These are phyloP conservation scores for Numenius phaeopus DNA, from an alignment of 2,797 vertebrate genomes.

Conservation along the genomic window DNA sequence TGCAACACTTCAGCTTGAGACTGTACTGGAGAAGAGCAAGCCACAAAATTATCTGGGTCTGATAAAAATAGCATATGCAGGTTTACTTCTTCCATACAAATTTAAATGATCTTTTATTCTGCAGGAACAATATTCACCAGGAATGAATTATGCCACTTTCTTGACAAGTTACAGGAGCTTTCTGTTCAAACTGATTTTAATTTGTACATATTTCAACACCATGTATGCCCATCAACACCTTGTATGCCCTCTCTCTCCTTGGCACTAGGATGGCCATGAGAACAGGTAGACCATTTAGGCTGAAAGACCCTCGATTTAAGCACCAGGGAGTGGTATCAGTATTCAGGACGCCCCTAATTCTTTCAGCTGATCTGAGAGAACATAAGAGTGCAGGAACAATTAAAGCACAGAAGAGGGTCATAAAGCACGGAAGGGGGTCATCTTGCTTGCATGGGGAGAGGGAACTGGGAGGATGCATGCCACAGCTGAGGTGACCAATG, in stretches of 20 bases:
- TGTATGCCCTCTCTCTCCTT: neutral
- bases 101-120: neutral
- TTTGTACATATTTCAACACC: neutral
- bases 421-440: neutral
- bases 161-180: neutral
- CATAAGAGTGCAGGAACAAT: neutral
- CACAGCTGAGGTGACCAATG: accelerated
- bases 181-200: neutral
- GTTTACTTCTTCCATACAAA: neutral
- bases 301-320: neutral
- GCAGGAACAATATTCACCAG: neutral
- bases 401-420: neutral
- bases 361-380: neutral
- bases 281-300: neutral
- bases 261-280: accelerated
- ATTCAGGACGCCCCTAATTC: neutral
- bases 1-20: neutral
- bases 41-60: neutral
- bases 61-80: neutral
- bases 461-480: neutral
- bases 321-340: neutral
- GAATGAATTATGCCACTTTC: neutral
- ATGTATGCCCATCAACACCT: neutral
- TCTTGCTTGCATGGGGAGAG: neutral
- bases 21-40: neutral